Evolutionary conservation across 2,888 invertebrate species (phyloP).

Genomic region (Nemurella pictetii): DNA sequence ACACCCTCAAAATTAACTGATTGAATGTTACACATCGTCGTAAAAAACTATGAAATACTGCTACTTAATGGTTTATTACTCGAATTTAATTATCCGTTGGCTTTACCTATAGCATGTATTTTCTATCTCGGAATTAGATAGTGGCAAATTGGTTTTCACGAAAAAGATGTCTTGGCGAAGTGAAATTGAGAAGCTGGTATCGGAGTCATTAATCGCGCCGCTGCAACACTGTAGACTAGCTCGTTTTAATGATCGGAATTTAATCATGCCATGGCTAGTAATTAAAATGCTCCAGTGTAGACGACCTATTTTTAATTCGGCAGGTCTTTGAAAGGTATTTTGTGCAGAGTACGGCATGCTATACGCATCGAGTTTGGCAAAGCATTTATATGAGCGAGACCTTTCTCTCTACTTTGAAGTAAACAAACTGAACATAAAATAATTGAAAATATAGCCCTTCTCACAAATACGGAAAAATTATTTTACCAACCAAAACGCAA

Average conservation of each 20-base stretch:
- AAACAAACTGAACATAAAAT: background rate
- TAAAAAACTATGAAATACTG: slow-evolving; percentile 7
- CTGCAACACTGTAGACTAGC: background rate
- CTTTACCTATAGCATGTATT: background rate
- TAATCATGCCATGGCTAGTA: background rate
- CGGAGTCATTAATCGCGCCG: background rate
- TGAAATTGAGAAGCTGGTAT: slow-evolving; percentile 17
- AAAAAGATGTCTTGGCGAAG: slow-evolving; percentile 12
- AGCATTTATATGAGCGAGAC: background rate
- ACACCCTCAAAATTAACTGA: background rate
- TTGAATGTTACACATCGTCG: background rate
- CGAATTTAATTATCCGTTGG: background rate
- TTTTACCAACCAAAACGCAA: too few relatives aligned
- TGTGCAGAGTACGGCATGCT: background rate
- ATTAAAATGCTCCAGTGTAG: background rate
- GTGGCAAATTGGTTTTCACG: slow-evolving; percentile 12
- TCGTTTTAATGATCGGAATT: background rate
- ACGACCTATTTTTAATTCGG: background rate
- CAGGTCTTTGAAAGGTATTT: background rate
- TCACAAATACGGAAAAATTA: too few relatives aligned
- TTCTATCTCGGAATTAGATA: slow-evolving; percentile 3
- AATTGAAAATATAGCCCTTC: too few relatives aligned
- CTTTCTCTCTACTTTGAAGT: background rate
- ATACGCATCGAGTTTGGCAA: background rate
- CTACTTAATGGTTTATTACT: slow-evolving; percentile 5